These are phyloP conservation scores for Hyposoter didymator DNA, from an alignment of 2,888 invertebrate genomes.

Conservation along the genomic window DNA sequence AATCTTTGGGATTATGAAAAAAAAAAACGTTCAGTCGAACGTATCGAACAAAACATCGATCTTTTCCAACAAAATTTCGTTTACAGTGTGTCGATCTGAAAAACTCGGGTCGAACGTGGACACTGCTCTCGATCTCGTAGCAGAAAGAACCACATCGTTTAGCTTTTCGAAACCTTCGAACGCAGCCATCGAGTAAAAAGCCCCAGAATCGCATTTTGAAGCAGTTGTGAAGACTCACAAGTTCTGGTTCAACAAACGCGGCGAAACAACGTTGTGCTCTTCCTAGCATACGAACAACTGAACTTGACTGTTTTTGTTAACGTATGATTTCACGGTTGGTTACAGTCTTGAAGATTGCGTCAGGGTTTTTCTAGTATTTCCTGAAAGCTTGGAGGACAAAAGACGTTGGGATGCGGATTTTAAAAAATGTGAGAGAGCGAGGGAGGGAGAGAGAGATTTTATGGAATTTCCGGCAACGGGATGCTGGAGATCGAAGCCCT, in stretches of 20 bases:
- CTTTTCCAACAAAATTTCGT: too few relatives aligned
- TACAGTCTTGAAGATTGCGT: conserved; percentile 34
- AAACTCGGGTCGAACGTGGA: conserved; percentile 32
- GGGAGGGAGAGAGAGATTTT: background rate
- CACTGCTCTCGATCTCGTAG: conserved; percentile 3
- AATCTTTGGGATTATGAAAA: too few relatives aligned
- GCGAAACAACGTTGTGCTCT: conserved; percentile 23
- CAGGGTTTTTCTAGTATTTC: conserved; percentile 31
- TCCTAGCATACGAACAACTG: background rate
- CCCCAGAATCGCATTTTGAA: background rate
- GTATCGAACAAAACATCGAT: too few relatives aligned
- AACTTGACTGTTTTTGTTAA: conserved; percentile 26
- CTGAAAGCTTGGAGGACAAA: conserved; percentile 12
- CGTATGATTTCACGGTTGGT: conserved; percentile 52
- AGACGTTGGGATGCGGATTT: conserved; percentile 6
- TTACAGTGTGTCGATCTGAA: background rate
- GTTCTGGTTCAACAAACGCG: conserved; percentile 5
- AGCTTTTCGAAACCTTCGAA: background rate
- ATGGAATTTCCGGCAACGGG: conserved; percentile 63
- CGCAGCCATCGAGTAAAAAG: background rate
- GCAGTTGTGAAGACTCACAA: background rate
- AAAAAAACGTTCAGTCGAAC: too few relatives aligned
- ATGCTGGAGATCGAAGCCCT: conserved; percentile 38
- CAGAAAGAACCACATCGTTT: background rate
- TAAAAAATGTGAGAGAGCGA: background rate